Conservation (phyloP, 2,888 invertebrate genomes). For the Cristatella mucedo region DNA sequence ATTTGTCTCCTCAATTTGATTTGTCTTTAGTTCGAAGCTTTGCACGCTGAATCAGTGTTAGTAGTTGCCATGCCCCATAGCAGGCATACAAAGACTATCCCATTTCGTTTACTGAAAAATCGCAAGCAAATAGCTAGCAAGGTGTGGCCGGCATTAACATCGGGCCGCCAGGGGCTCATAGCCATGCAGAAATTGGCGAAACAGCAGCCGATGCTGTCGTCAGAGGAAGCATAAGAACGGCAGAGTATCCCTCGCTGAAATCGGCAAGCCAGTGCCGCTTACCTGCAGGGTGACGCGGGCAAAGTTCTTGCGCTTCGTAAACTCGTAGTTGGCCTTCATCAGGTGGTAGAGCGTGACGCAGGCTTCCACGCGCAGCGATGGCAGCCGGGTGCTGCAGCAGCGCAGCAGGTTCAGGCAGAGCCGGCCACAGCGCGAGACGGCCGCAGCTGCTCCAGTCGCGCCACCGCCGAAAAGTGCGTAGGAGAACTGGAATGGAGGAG, state of each 20-base stretch:
- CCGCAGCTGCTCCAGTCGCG: no score
- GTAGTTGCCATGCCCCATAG: no score
- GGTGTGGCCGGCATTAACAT: no score
- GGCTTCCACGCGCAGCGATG: slow-evolving; percentile 69
- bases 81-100: no score
- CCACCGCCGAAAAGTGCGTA: slow-evolving; percentile 31
- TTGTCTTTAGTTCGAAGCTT: no score
- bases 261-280: no score
- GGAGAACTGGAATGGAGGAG: slow-evolving; percentile 34
- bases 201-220: slow-evolving; percentile 2
- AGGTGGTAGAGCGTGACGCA: slow-evolving; percentile 76
- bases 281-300: slow-evolving; percentile 77
- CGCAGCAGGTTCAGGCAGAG: slow-evolving; percentile 44
- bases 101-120: no score
- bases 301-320: slow-evolving; percentile 61
- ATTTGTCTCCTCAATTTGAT: no score
- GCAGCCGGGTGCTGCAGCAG: slow-evolving; percentile 69
- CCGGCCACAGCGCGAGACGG: slow-evolving; percentile 29
- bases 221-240: neutral
- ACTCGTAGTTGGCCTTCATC: slow-evolving; percentile 86
- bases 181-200: neutral
- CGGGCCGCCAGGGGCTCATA: no score
- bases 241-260: no score
- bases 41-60: no score
- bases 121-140: no score